These are phyloP conservation scores for Lepetodrilus schrolli DNA, from an alignment of 2,888 invertebrate genomes.

Conservation along the genomic window DNA sequence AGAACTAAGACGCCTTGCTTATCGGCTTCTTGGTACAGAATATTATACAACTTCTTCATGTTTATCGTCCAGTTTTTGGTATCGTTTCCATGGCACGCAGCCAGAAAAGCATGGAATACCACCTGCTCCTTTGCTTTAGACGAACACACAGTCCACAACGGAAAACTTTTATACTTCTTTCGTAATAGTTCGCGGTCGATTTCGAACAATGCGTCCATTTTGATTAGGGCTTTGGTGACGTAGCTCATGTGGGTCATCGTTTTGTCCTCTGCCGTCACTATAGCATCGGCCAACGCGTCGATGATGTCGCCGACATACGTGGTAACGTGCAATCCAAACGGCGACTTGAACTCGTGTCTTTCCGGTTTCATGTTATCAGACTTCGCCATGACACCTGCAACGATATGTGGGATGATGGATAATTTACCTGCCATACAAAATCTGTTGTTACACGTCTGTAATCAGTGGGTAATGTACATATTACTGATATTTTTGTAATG, in stretches of 20 bases:
- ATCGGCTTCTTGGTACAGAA: neutral
- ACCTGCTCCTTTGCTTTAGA: neutral
- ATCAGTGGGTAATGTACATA: too few species aligned
- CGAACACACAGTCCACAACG: neutral
- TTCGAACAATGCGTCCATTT: neutral
- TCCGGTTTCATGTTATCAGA: neutral
- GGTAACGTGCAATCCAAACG: neutral
- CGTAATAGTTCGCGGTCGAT: neutral
- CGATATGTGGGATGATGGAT: too few species aligned
- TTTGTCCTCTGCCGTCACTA: slow-evolving; percentile 15
- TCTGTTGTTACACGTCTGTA: too few species aligned
- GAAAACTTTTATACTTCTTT: neutral
- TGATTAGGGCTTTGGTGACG: slow-evolving; percentile 6
- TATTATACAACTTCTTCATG: slow-evolving; percentile 11
- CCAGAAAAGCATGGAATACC: slow-evolving; percentile 1
- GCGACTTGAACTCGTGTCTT: neutral
- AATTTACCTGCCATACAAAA: too few species aligned
- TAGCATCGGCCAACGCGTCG: neutral
- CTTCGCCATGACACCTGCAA: neutral
- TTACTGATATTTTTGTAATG: too few species aligned
- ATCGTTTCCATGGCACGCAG: neutral
- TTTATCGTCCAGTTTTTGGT: neutral
- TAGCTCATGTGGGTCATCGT: neutral
- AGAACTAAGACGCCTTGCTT: neutral
- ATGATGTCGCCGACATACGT: slow-evolving; percentile 17